Evolutionary conservation across 2,113 vertebrate genomes (phyloP).

Genomic region (Protobothrops flavoviridis): DNA sequence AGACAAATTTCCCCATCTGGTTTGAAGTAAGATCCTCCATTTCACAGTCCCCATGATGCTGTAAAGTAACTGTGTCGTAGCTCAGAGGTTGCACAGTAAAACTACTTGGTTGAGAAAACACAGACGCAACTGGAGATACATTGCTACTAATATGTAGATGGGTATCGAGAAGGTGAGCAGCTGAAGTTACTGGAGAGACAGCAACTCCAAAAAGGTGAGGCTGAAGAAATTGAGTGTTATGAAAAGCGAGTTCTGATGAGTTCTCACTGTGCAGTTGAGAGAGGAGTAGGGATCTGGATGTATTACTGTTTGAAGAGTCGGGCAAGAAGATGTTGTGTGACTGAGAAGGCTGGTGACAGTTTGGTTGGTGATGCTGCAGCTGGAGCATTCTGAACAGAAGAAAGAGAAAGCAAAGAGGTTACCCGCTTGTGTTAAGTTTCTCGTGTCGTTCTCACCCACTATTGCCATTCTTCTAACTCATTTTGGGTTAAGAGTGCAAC

Average conservation of each 20-base stretch:
- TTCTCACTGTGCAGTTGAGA: constrained; percentile 70
- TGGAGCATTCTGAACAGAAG: constrained; percentile 85
- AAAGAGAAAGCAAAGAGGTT: neutral
- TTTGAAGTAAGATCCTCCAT: constrained; percentile 75
- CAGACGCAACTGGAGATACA: neutral
- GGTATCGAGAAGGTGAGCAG: constrained; percentile 85
- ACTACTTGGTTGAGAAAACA: constrained; percentile 59
- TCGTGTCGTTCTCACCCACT: neutral
- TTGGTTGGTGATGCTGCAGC: constrained; percentile 81
- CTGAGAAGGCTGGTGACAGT: constrained; percentile 62
- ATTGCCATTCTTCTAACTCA: neutral
- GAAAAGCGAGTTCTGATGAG: constrained; percentile 68
- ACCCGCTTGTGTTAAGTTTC: neutral
- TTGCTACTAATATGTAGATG: constrained; percentile 83
- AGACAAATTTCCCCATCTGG: constrained; percentile 82
- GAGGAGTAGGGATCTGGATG: constrained; percentile 65
- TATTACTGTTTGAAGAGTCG: constrained; percentile 49
- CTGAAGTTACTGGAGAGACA: constrained; percentile 81
- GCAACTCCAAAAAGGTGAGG: constrained; percentile 66
- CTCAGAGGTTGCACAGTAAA: constrained; percentile 49
- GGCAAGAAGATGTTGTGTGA: constrained; percentile 54
- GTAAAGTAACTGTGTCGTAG: constrained; percentile 57
- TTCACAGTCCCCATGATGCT: constrained; percentile 70
- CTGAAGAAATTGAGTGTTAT: constrained; percentile 67
- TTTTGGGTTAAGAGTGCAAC: neutral